phyloP scores from a whole-genome alignment of 2,113 vertebrate genomes.

The Chloropsis cyanopogon region DNA sequence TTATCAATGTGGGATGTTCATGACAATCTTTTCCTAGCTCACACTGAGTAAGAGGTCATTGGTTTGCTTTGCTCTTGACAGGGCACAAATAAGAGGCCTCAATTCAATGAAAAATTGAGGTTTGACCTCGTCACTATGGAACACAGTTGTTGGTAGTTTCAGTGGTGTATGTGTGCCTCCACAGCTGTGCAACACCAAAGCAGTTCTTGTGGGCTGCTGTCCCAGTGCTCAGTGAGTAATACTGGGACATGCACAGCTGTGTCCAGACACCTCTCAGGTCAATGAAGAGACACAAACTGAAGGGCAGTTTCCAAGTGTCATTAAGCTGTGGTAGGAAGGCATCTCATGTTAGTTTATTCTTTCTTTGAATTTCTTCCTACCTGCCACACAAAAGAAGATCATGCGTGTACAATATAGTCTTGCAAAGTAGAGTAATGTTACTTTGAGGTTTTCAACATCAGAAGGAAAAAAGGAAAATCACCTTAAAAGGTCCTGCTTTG shows the following conservation, averaged over 20 bases:
- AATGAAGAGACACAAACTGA: not conserved
- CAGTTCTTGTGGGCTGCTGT: not conserved
- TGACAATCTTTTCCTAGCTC: not conserved
- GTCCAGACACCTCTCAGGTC: not conserved
- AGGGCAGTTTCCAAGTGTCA: not conserved
- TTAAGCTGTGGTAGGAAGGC: not conserved
- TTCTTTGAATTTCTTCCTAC: not conserved
- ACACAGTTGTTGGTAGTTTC: not conserved
- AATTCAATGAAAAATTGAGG: not conserved
- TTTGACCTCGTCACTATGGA: not conserved
- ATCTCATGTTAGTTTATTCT: not conserved
- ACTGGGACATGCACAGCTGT: not conserved
- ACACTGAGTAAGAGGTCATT: not conserved
- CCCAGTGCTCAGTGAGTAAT: not conserved
- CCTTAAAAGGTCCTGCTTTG: not conserved
- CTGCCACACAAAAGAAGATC: not conserved
- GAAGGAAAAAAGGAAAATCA: not conserved
- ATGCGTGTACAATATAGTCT: not conserved
- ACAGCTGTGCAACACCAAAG: not conserved
- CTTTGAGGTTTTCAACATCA: not conserved
- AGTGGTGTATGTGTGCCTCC: not conserved
- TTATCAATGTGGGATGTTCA: not conserved
- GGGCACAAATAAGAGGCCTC: not conserved
- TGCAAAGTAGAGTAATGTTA: not conserved
- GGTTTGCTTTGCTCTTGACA: not conserved